Percentiles rank a stretch among this genome's conserved stretches.
These are phyloP conservation scores for Electrophaes corylata DNA, from an alignment of 2,888 invertebrate genomes.

Conservation along the genomic window DNA sequence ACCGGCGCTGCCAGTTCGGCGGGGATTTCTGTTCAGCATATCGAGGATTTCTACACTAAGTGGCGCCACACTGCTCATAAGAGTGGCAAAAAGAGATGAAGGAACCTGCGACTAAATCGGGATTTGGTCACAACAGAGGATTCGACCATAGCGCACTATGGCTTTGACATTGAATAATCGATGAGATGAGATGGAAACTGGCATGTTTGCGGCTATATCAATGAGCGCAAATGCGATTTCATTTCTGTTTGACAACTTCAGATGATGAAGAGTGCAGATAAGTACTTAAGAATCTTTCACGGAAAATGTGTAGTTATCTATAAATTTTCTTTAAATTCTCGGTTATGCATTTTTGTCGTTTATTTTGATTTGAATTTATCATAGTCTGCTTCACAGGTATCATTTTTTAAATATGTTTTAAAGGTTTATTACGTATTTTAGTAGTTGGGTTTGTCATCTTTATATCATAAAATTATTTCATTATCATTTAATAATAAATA, in stretches of 20 bases:
- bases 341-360: conserved; percentile 12
- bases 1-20: conserved; percentile 91
- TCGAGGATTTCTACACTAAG: conserved; percentile 92
- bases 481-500: conserved; percentile 37
- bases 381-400: conserved; percentile 23
- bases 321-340: conserved; percentile 16
- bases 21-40: conserved; percentile 92
- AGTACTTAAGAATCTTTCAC: conserved; percentile 1
- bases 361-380: conserved; percentile 17
- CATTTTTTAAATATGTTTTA: conserved; percentile 16
- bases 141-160: conserved; percentile 32
- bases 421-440: conserved; percentile 31
- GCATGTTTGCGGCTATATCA: conserved; percentile 30
- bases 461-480: conserved; percentile 31
- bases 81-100: conserved; percentile 79
- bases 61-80: conserved; percentile 89
- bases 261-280: conserved; percentile 20
- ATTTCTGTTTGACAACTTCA: conserved; percentile 22
- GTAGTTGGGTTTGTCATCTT: conserved; percentile 27
- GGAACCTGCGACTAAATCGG: conserved; percentile 45
- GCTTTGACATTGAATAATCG: conserved; percentile 32
- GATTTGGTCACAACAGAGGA: conserved; percentile 57
- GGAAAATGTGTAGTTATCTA: conserved; percentile 4
- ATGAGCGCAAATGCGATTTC: conserved; percentile 27
- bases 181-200: conserved; percentile 31